Evolutionary conservation across 2,888 invertebrate species (phyloP).

Genomic region (Ectropis crepuscularia): DNA sequence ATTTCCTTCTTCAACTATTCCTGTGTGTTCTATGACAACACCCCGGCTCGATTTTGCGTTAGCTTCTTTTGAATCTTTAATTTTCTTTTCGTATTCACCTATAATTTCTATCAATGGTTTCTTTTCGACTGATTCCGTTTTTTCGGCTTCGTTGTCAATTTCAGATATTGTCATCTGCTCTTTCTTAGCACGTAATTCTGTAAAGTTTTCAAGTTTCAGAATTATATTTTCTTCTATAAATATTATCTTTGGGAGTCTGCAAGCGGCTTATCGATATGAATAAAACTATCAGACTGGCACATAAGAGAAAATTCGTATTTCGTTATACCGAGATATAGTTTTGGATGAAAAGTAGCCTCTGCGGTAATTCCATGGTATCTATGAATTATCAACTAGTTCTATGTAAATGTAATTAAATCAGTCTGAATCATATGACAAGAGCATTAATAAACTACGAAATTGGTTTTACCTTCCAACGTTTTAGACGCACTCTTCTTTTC

Average conservation of each 20-base stretch:
- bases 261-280: no score
- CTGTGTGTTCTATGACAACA: conserved; percentile 42
- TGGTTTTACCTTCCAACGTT: conserved; percentile 54
- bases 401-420: no score
- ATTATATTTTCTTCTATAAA: no score
- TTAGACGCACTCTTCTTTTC: conserved; percentile 49
- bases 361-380: no score
- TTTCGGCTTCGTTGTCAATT: conserved; percentile 47
- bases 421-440: no score
- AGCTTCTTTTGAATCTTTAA: conserved; percentile 38
- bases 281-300: no score
- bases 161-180: conserved; percentile 48
- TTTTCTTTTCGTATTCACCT: conserved; percentile 50
- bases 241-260: no score
- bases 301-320: no score
- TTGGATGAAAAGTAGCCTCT: no score
- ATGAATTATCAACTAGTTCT: no score
- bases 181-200: conserved; percentile 48
- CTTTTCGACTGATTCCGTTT: conserved; percentile 48
- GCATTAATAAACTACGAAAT: not conserved
- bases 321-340: no score
- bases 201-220: conserved; percentile 3
- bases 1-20: conserved; percentile 52
- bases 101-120: conserved; percentile 71
- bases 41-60: conserved; percentile 32